Percentiles rank a stretch among this genome's conserved stretches.
phyloP scores from a whole-genome alignment of 35 echinoderm and acorn worm species.

The Apostichopus parvimensis region DNA sequence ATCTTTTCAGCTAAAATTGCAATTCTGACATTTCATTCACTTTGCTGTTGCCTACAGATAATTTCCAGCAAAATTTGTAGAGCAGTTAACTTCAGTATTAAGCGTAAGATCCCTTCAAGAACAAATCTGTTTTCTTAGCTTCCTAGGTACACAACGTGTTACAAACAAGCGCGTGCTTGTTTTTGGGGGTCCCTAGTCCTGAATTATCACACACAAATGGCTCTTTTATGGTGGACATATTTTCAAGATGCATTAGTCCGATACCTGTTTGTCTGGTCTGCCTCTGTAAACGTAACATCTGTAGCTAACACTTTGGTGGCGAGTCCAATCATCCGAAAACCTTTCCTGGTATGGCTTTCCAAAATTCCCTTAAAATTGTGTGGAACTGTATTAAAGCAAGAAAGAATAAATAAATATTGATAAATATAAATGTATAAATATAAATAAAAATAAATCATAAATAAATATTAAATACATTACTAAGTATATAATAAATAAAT shows the following conservation, averaged over 20 bases:
- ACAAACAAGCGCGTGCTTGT: not conserved
- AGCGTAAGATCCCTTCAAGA: too few species aligned
- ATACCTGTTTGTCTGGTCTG: slow-evolving; percentile 68
- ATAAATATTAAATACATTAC: too few species aligned
- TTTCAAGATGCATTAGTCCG: not conserved
- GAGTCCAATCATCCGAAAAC: slow-evolving; percentile 67
- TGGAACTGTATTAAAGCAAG: slow-evolving; percentile 45
- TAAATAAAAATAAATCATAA: not conserved
- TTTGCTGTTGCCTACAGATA: too few species aligned
- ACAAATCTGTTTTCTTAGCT: too few species aligned
- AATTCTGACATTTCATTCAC: too few species aligned
- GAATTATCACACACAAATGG: too few species aligned
- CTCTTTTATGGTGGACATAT: not conserved
- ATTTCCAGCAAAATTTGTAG: too few species aligned
- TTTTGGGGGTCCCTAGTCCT: too few species aligned
- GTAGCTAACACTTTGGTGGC: slow-evolving; percentile 54
- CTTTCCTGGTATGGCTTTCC: slow-evolving; percentile 56
- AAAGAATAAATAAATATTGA: not conserved
- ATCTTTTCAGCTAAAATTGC: too few species aligned
- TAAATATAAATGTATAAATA: not conserved
- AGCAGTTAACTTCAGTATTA: too few species aligned
- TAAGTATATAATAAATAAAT: too few species aligned
- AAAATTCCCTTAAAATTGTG: slow-evolving; percentile 66
- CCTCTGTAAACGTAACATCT: slow-evolving; percentile 51
- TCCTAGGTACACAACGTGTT: not conserved